Evolutionary conservation across 2,113 vertebrate genomes (phyloP).

Genomic region (Pelmatolapia mariae): DNA sequence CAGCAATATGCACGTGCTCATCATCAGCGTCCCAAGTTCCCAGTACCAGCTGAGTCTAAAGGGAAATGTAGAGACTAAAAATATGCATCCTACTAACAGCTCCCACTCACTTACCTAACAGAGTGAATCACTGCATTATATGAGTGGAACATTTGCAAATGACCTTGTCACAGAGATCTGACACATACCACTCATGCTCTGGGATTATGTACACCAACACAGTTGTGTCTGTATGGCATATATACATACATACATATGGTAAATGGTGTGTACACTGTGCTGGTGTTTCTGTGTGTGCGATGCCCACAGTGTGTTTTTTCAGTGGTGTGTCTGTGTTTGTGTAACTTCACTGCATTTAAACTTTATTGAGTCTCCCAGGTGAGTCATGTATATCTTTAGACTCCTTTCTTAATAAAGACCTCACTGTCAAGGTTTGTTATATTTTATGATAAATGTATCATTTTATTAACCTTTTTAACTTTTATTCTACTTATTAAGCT

Average conservation of each 20-base stretch:
- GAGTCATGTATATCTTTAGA: slow-evolving; percentile 14
- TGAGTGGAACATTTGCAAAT: slow-evolving; percentile 46
- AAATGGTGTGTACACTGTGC: not conserved
- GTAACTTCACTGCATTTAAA: not conserved
- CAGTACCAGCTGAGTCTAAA: slow-evolving; percentile 3
- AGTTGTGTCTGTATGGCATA: not conserved
- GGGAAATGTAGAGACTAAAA: slow-evolving; percentile 49
- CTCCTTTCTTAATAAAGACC: not conserved
- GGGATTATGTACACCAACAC: not conserved
- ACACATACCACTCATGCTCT: slow-evolving; percentile 10
- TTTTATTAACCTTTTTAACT: not conserved
- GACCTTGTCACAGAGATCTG: slow-evolving; percentile 52
- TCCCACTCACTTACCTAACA: slow-evolving; percentile 67
- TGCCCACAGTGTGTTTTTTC: not conserved
- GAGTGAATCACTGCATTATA: slow-evolving; percentile 55
- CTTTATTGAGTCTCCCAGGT: not conserved
- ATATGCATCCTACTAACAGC: slow-evolving; percentile 46
- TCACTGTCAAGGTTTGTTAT: not conserved
- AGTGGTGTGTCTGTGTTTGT: not conserved
- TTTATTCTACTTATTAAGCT: not conserved
- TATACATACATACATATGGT: not conserved
- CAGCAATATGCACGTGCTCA: not conserved
- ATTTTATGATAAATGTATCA: not conserved
- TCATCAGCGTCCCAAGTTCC: not conserved
- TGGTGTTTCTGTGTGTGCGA: not conserved